phyloP scores from a whole-genome alignment of 2,113 vertebrate species.

The Psilopogon haemacephalus region DNA sequence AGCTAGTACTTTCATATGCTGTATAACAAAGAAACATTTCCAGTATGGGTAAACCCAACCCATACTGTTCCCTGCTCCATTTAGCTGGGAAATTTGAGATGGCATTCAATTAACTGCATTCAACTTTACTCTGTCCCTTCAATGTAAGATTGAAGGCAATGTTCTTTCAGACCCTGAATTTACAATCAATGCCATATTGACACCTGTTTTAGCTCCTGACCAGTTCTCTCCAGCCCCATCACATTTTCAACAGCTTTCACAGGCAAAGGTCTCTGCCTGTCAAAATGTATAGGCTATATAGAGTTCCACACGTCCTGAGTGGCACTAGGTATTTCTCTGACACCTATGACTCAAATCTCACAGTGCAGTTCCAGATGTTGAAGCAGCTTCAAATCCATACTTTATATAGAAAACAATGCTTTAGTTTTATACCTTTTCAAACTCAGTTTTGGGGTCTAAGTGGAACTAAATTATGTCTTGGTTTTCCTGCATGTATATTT shows the following conservation, averaged over 20 bases:
- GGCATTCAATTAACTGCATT: not conserved
- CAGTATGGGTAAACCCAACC: not conserved
- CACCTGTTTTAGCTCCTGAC: not conserved
- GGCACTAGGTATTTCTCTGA: not conserved
- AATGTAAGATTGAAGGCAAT: not conserved
- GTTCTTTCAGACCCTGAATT: not conserved
- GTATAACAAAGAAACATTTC: not conserved
- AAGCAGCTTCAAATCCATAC: not conserved
- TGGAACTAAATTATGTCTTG: not conserved
- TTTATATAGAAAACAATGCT: not conserved
- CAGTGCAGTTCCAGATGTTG: not conserved
- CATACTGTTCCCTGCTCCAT: not conserved
- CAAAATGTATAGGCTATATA: not conserved
- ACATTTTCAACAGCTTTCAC: not conserved
- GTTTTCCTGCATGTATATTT: not conserved
- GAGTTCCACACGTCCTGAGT: not conserved
- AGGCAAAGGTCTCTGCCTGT: not conserved
- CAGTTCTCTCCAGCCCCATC: not conserved
- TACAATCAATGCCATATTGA: fast-evolving
- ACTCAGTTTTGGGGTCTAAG: not conserved
- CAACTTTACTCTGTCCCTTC: not conserved
- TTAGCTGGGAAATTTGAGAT: not conserved
- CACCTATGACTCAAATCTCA: not conserved
- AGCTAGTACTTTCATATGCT: not conserved
- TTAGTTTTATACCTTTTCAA: not conserved